Conservation (phyloP, 1,140 invertebrate genomes). For the Chelonus insularis region DNA sequence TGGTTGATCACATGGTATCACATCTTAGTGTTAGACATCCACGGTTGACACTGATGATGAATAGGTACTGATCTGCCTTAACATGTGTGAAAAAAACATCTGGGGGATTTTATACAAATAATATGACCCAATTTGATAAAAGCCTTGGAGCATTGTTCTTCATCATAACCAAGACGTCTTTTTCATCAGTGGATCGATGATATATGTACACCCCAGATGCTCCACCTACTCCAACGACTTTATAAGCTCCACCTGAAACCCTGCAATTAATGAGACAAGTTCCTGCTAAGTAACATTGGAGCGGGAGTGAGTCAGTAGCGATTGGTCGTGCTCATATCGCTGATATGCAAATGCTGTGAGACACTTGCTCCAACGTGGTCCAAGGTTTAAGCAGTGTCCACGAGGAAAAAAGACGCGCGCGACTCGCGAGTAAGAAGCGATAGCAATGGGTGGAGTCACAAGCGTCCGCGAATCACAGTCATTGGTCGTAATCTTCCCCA, state of each 20-base stretch:
- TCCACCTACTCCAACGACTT: conserved; percentile 20
- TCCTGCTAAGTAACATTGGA: not conserved
- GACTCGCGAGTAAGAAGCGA: conserved; percentile 41
- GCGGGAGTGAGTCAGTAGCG: not conserved
- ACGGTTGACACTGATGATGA: too few relatives aligned
- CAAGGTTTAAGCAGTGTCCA: not conserved
- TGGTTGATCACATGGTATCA: too few relatives aligned
- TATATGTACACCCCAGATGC: conserved; percentile 11
- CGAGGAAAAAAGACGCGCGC: conserved; percentile 39
- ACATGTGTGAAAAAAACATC: not conserved
- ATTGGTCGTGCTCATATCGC: not conserved
- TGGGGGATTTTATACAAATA: conserved; percentile 1
- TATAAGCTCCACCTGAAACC: conserved; percentile 6
- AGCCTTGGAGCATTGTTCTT: conserved; percentile 14
- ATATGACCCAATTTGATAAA: not conserved
- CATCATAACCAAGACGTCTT: not conserved
- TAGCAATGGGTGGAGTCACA: conserved; percentile 33
- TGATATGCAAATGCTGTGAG: not conserved
- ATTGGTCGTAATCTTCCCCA: conserved; percentile 32
- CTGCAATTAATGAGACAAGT: conserved; percentile 17
- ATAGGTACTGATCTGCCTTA: not conserved
- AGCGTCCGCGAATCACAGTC: conserved; percentile 19
- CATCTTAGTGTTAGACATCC: too few relatives aligned
- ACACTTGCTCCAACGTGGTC: not conserved
- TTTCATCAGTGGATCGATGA: conserved; percentile 8